Evolutionary conservation across 2,888 invertebrate species (phyloP).

Genomic region (Orthosia incerta): DNA sequence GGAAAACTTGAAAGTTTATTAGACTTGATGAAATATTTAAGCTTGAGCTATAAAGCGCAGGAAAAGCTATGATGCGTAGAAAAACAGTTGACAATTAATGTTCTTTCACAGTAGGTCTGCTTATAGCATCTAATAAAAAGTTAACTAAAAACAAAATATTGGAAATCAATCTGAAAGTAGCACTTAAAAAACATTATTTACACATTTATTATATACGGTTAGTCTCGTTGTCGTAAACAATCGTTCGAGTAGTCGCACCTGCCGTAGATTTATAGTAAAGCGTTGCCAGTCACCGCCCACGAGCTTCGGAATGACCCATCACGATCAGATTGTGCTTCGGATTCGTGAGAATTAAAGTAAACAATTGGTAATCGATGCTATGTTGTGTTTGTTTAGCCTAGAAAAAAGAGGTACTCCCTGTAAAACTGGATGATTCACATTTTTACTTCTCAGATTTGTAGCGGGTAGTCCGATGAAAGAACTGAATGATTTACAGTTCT

Average conservation of each 20-base stretch:
- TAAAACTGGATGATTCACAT: background rate
- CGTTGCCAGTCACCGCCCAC: conserved; percentile 42
- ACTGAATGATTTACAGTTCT: background rate
- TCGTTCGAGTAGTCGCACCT: conserved; percentile 46
- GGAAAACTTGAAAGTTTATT: background rate
- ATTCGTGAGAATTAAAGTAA: conserved; percentile 47
- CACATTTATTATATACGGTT: conserved; percentile 37
- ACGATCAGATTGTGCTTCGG: conserved; percentile 50
- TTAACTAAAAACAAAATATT: background rate
- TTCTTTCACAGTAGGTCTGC: no score
- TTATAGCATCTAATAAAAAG: background rate
- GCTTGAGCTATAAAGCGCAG: background rate
- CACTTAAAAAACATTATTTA: conserved; percentile 27
- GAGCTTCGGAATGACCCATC: conserved; percentile 46
- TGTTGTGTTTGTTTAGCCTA: conserved; percentile 9
- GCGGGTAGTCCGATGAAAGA: background rate
- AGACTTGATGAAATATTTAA: background rate
- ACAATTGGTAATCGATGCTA: conserved; percentile 30
- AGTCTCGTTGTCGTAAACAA: conserved; percentile 39
- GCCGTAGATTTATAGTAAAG: conserved; percentile 35
- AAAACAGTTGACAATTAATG: background rate
- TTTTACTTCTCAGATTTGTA: background rate
- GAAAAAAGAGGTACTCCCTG: background rate
- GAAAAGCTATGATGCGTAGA: background rate
- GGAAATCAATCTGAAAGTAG: conserved; percentile 18